Evolutionary conservation across 1,140 invertebrate genomes (phyloP).

Genomic region (Oryctes rhinoceros): DNA sequence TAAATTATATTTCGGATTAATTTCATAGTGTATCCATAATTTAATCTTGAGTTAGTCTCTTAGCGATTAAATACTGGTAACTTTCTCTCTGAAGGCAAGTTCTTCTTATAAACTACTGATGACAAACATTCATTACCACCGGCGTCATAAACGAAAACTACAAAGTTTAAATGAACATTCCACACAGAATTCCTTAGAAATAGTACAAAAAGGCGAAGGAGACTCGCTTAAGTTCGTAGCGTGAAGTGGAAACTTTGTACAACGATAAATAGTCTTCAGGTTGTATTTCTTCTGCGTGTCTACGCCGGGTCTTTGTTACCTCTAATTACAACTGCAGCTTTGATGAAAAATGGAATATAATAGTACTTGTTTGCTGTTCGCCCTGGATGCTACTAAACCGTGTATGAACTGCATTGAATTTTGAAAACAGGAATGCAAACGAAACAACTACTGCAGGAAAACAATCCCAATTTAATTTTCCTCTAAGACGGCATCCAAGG

Average conservation of each 20-base stretch:
- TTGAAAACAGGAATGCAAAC: too few species aligned
- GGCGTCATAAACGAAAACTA: neutral
- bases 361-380: neutral
- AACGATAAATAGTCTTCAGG: neutral
- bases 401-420: too few species aligned
- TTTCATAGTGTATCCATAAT: too few species aligned
- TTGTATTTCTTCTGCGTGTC: neutral
- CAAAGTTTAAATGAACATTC: conserved; percentile 9
- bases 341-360: neutral
- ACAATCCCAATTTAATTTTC: too few species aligned
- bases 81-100: neutral
- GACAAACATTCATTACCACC: neutral
- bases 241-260: neutral
- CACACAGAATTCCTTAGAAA: neutral
- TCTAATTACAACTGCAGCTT: neutral
- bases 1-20: too few species aligned
- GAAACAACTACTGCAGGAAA: too few species aligned
- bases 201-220: neutral
- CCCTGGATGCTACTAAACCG: too few species aligned
- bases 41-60: too few species aligned
- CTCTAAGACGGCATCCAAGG: too few species aligned
- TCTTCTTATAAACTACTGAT: neutral
- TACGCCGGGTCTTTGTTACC: neutral
- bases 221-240: neutral
- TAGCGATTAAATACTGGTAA: too few species aligned